Percentiles rank a stretch among this genome's conserved stretches.
phyloP scores from a whole-genome alignment of 2,797 vertebrate species.

The Myioborus miniatus region DNA sequence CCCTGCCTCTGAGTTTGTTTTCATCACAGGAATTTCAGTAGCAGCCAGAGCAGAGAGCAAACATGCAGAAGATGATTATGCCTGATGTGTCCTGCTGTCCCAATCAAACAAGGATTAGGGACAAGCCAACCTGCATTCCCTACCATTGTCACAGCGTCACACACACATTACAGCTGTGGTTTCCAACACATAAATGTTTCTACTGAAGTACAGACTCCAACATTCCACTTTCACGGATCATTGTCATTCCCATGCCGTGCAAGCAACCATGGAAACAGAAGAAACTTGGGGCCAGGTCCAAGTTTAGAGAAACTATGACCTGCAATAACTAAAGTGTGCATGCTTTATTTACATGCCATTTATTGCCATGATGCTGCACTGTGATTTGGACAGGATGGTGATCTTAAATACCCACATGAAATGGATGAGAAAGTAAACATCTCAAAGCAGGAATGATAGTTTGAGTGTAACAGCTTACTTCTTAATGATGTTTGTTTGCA shows the following conservation, averaged over 20 bases:
- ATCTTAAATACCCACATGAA: background rate
- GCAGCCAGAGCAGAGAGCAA: background rate
- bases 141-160: rapidly evolving
- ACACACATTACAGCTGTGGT: rapidly evolving
- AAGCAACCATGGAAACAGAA: background rate
- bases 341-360: background rate
- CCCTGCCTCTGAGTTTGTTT: background rate
- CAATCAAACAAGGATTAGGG: background rate
- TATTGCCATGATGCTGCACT: too few species aligned
- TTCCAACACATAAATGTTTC: background rate
- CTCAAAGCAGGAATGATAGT: background rate
- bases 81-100: background rate
- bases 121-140: background rate
- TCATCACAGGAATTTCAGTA: background rate
- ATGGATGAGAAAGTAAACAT: background rate
- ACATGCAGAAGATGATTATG: background rate
- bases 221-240: rapidly evolving
- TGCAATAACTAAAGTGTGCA: background rate
- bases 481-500: background rate
- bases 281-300: background rate
- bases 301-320: background rate
- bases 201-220: background rate
- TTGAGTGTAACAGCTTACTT: background rate
- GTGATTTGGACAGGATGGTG: background rate
- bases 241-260: background rate